Base-by-base conservation (phyloP, 2,888 invertebrate species). In the Scrobipalpa atriplicella region DNA sequence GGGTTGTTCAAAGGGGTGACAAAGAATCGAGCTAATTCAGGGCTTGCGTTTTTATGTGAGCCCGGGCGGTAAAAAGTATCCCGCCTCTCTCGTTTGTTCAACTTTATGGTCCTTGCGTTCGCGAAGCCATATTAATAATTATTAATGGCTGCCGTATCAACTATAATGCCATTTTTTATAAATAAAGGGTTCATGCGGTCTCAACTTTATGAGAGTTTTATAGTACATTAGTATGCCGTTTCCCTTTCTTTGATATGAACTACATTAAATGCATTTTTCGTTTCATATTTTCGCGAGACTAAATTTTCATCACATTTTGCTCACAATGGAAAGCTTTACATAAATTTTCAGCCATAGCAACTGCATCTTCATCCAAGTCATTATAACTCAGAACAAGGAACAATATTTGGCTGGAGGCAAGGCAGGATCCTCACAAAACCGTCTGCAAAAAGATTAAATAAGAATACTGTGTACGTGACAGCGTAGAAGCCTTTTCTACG, bases 1-100 rank as follows among this genome's bases (percentile, higher is more conserved):
- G 91, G 92, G 92, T 90, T 88, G 90, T 85, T 90, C 85, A 86
- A 90, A 87, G 91, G 92, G 92, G 92, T 92, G 92, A 92, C 91
- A 90, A 90, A 87, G 91, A 90, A 90, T 91, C 90, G 89, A 86
- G 91, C 92, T 92, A 92, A 92, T 92, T 92, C 90, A 90, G 91
- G 89, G 90, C 89, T 90, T 87, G 88, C 80, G 87, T 90, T 92
- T 91, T 91, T 91, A 92, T 90, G 88, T 83, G 84, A 89, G 84
- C 83, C 85, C 86, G 85, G 83, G 90, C 88, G 91, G 91, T 91
- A 91, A 92, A 91, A 92, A 90, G 87, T 90, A 90, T 87, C 90
- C 92, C 92, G 92, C 92, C 92, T 92, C 90, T 90, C 90, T 91
- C 88, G 87, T 92, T 92, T 91, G 90, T 90, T 88, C 85, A 86